Conservation (phyloP, 1,140 invertebrate genomes). For the Nephila pilipes region DNA sequence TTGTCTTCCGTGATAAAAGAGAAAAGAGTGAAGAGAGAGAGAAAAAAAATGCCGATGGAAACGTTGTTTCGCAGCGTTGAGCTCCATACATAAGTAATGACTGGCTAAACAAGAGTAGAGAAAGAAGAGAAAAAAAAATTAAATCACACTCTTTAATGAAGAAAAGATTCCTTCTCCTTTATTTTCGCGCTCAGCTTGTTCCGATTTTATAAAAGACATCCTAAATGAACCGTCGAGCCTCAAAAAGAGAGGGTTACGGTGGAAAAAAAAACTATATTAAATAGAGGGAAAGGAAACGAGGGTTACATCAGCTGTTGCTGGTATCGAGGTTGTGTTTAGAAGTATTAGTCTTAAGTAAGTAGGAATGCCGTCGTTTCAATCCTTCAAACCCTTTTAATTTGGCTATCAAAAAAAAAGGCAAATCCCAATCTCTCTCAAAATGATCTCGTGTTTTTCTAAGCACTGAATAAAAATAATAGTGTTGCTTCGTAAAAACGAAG, state of each 20-base stretch:
- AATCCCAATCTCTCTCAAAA: neutral
- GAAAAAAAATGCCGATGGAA: slow-evolving; percentile 16
- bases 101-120: slow-evolving; percentile 55
- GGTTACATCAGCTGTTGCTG: slow-evolving; percentile 49
- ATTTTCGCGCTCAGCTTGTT: slow-evolving; percentile 56
- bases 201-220: slow-evolving; percentile 65
- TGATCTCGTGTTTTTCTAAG: neutral
- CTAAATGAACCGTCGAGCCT: slow-evolving; percentile 59
- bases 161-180: slow-evolving; percentile 61
- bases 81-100: slow-evolving; percentile 75
- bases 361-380: neutral
- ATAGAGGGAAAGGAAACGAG: neutral
- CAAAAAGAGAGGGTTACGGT: slow-evolving; percentile 45
- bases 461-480: neutral
- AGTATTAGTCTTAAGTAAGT: neutral
- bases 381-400: slow-evolving; percentile 26
- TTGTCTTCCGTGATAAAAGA: slow-evolving; percentile 57
- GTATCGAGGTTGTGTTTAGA: slow-evolving; percentile 12
- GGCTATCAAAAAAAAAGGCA: neutral
- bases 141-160: slow-evolving; percentile 66
- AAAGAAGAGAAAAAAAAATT: slow-evolving; percentile 52
- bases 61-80: slow-evolving; percentile 67
- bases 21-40: neutral
- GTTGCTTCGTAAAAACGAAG: neutral
- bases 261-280: neutral